Conservation (phyloP, 2,797 vertebrate species). For the Anas flavirostris region DNA sequence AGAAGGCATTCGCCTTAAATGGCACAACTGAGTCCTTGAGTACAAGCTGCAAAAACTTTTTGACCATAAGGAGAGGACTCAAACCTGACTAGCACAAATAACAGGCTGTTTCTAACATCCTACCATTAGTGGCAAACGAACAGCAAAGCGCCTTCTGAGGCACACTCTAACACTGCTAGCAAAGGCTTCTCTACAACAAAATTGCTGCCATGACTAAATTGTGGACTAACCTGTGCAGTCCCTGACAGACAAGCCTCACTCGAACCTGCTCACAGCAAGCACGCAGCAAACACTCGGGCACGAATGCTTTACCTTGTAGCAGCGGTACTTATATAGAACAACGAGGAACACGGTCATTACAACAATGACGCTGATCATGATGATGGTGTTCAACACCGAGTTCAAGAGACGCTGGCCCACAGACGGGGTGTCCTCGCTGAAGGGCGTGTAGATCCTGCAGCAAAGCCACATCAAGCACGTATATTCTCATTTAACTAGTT, state of each 20-base stretch:
- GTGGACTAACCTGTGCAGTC: neutral
- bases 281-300: neutral
- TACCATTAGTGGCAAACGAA: neutral
- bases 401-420: conserved; percentile 92
- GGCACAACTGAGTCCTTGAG: neutral
- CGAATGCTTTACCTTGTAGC: conserved; percentile 87
- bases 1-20: neutral
- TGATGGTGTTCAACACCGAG: conserved; percentile 92
- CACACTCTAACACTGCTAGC: neutral
- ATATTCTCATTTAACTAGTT: neutral
- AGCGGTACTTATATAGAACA: conserved; percentile 93
- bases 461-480: neutral
- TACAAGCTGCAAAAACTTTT: neutral
- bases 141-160: neutral
- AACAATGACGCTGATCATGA: conserved; percentile 97
- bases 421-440: conserved; percentile 89
- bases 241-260: neutral
- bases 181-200: neutral
- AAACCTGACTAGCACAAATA: neutral
- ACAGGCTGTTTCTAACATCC: neutral
- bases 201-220: neutral
- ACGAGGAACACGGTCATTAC: conserved; percentile 95
- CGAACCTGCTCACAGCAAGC: neutral
- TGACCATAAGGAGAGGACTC: neutral
- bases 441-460: conserved; percentile 94